Percentiles rank a stretch among this genome's conserved stretches.
phyloP scores from a whole-genome alignment of 35 echinoderm and acorn worm species.

The Heliocidaris tuberculata region DNA sequence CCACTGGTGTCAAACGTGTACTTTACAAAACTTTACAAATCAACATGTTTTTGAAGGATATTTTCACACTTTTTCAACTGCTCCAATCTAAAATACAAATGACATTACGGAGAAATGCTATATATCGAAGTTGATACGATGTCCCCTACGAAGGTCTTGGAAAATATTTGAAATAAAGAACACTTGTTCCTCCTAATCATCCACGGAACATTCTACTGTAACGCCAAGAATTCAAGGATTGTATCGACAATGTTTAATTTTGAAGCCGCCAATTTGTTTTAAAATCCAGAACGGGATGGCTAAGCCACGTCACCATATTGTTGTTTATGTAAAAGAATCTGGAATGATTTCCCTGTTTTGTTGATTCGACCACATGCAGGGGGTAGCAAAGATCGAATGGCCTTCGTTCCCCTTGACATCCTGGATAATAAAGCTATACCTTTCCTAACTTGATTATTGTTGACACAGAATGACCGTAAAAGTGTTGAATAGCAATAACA shows the following conservation, averaged over 20 bases:
- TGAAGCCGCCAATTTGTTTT: neutral
- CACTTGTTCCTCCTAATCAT: neutral
- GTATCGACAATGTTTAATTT: neutral
- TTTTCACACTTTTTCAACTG: neutral
- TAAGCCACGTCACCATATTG: neutral
- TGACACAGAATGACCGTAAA: neutral
- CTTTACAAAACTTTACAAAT: neutral
- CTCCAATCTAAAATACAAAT: neutral
- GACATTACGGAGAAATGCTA: too few relatives aligned
- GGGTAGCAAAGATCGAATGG: neutral
- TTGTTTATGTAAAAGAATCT: neutral
- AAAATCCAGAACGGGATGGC: neutral
- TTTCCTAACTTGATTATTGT: slow-evolving; percentile 13
- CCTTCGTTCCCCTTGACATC: neutral
- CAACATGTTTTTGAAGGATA: neutral
- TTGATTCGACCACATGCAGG: slow-evolving; percentile 8
- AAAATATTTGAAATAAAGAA: too few relatives aligned
- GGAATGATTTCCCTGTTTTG: neutral
- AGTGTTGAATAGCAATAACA: neutral
- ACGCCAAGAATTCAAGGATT: neutral
- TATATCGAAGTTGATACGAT: too few relatives aligned
- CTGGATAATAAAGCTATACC: neutral
- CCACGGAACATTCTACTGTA: neutral
- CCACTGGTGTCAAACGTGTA: too few relatives aligned
- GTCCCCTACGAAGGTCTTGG: too few relatives aligned